These are phyloP conservation scores for Athripsodes cinereus DNA, from an alignment of 2,888 invertebrate genomes.

Conservation along the genomic window DNA sequence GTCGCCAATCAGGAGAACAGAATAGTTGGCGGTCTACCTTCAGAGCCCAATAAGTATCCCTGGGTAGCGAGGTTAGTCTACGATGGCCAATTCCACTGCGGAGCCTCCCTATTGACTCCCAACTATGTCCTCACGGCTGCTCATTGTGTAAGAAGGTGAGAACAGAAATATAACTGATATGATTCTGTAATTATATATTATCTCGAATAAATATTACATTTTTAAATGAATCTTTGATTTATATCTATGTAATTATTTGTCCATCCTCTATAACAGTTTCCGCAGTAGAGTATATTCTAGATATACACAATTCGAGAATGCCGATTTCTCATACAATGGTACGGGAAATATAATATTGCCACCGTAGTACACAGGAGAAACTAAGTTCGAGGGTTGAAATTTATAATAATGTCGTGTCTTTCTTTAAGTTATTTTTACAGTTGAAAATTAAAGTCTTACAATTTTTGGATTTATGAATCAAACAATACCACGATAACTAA, in stretches of 20 bases:
- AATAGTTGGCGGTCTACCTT: conserved; percentile 78
- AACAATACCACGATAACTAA: too few relatives aligned
- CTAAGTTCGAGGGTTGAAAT: too few relatives aligned
- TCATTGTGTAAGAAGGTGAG: conserved; percentile 78
- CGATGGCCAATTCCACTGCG: conserved; percentile 85
- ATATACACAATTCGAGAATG: too few relatives aligned
- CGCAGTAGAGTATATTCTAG: too few relatives aligned
- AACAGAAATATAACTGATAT: conserved; percentile 18
- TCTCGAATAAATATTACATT: not conserved
- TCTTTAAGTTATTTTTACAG: too few relatives aligned
- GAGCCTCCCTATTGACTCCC: conserved; percentile 74
- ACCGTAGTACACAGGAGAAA: too few relatives aligned
- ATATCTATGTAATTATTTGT: not conserved
- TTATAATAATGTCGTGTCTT: too few relatives aligned
- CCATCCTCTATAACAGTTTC: not conserved
- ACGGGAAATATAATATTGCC: too few relatives aligned
- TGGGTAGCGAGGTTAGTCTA: conserved; percentile 84
- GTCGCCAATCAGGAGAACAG: conserved; percentile 78
- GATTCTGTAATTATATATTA: not conserved
- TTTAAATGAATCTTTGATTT: not conserved
- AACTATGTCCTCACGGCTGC: conserved; percentile 84
- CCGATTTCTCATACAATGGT: too few relatives aligned
- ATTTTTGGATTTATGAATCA: too few relatives aligned
- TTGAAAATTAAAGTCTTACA: too few relatives aligned
- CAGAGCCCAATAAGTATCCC: conserved; percentile 77